Evolutionary conservation across 2,113 vertebrate genomes (phyloP).

Genomic region (Anolis sagrei): DNA sequence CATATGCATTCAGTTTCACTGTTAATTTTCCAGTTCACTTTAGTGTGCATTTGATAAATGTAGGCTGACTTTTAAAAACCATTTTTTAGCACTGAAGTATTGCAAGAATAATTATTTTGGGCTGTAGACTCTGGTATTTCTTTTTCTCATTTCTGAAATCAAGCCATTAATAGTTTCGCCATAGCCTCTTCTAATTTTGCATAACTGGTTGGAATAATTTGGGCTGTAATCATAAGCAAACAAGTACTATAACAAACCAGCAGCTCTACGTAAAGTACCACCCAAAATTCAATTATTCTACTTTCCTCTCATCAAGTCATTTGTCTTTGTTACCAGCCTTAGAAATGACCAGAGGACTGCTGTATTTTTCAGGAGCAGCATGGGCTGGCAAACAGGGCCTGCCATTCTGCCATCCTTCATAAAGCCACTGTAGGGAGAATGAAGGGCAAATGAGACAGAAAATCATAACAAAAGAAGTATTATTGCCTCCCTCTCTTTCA

Average conservation of each 20-base stretch:
- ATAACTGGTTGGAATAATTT: neutral
- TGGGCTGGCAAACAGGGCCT: conserved; percentile 21
- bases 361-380: conserved; percentile 46
- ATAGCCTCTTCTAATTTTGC: neutral
- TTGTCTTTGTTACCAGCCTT: conserved; percentile 26
- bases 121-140: rapidly evolving
- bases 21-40: neutral
- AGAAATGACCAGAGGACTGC: conserved; percentile 9
- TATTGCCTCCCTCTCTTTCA: neutral
- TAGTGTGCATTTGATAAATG: neutral
- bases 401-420: conserved; percentile 32
- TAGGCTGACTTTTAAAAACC: neutral
- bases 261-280: neutral
- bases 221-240: neutral
- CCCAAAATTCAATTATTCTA: conserved; percentile 46
- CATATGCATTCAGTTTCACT: neutral
- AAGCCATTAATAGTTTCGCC: neutral
- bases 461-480: neutral
- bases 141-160: neutral
- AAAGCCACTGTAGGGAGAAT: neutral
- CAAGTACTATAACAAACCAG: neutral
- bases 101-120: neutral
- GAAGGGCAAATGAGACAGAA: neutral
- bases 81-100: rapidly evolving
- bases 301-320: conserved; percentile 6